Conservation (phyloP, 2,113 vertebrate species). For the Gnathonemus echidnorhynchus region DNA sequence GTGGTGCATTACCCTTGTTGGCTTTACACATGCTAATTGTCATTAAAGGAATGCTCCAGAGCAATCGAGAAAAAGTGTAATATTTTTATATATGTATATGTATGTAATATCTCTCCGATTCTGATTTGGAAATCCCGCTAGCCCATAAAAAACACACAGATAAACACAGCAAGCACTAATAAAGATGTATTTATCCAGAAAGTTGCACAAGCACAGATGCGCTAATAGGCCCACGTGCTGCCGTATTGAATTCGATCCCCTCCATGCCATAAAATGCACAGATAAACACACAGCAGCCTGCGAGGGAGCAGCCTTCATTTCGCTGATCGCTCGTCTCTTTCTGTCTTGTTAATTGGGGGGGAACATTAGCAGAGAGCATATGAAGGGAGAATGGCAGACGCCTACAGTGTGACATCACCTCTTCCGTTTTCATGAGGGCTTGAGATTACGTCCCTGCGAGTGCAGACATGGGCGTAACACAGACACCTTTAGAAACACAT, state of each 20-base stretch:
- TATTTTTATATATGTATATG: too few relatives aligned
- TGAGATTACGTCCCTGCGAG: background rate
- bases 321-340: background rate
- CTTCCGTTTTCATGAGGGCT: too few relatives aligned
- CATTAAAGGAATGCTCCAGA: background rate
- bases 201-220: constrained; percentile 16
- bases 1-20: background rate
- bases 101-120: background rate
- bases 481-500: background rate
- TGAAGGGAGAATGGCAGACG: background rate
- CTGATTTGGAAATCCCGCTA: background rate
- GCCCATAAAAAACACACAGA: background rate
- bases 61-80: background rate
- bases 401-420: too few relatives aligned
- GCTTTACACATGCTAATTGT: background rate
- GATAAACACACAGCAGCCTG: background rate
- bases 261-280: background rate
- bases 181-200: background rate
- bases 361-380: background rate
- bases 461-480: background rate
- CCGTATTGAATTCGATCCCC: background rate
- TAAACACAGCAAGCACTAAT: background rate
- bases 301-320: background rate
- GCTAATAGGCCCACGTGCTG: too few relatives aligned
- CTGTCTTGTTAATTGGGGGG: constrained; percentile 8